phyloP scores from a whole-genome alignment of 2,797 vertebrate genomes.

The Hydrocynus forskahlii region DNA sequence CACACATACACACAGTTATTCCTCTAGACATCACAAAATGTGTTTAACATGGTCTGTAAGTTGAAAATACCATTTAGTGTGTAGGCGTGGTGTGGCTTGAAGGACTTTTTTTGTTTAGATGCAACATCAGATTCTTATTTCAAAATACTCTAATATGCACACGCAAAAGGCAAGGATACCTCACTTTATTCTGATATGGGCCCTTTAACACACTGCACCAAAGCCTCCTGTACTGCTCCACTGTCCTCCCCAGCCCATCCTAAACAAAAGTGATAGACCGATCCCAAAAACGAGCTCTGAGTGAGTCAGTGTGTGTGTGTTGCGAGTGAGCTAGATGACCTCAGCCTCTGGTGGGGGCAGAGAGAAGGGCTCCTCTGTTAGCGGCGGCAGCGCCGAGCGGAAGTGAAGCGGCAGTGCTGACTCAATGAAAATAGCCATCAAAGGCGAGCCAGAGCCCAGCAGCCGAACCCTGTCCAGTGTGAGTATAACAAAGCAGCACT shows the following conservation, averaged over 20 bases:
- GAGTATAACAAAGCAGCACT: not conserved
- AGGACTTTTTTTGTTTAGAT: no score
- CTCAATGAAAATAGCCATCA: conserved; percentile 29
- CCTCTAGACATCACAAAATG: no score
- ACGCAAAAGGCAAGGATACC: no score
- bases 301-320: not conserved
- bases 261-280: no score
- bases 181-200: no score
- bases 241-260: no score
- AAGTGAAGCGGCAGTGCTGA: conserved; percentile 21
- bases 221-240: no score
- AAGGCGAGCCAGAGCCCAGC: not conserved
- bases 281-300: not conserved
- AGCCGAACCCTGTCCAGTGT: not conserved
- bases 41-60: no score
- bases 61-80: no score
- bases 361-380: conserved; percentile 15
- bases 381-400: not conserved
- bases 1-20: not conserved
- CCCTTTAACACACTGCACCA: no score
- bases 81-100: no score
- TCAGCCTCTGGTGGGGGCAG: not conserved
- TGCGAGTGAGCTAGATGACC: not conserved
- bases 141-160: no score
- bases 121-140: not conserved